These are phyloP conservation scores for Hypomecis punctinalis DNA, from an alignment of 2,888 invertebrate genomes.

Conservation along the genomic window DNA sequence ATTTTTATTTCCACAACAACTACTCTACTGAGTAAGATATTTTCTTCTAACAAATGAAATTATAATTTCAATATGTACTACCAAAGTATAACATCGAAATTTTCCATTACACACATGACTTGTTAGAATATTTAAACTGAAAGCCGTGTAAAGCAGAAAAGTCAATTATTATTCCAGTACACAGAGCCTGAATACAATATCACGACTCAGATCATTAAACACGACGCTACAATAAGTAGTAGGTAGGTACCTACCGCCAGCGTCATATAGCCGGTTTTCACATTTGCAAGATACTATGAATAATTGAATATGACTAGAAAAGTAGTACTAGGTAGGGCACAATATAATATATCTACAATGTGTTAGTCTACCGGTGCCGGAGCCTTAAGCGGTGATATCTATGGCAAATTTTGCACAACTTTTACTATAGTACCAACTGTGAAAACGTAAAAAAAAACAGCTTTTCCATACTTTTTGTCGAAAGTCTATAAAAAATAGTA, in stretches of 20 bases:
- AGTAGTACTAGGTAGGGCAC: no score
- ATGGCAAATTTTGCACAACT: no score
- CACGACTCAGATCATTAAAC: slow-evolving; percentile 25
- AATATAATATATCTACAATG: no score
- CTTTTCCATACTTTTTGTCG: no score
- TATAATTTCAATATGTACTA: background rate
- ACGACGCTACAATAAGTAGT: slow-evolving; percentile 11
- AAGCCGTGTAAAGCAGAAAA: background rate
- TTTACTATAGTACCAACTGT: no score
- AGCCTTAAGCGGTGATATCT: no score
- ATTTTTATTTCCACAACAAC: no score
- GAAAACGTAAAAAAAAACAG: no score
- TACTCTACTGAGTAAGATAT: no score
- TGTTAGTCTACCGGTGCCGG: no score
- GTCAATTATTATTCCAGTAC: slow-evolving; percentile 3
- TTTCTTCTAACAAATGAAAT: background rate
- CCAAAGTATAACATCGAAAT: background rate
- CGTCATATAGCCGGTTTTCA: slow-evolving; percentile 30
- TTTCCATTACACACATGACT: background rate
- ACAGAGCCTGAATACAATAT: slow-evolving; percentile 8
- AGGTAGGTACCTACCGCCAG: background rate
- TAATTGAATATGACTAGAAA: no score
- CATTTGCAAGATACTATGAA: slow-evolving; percentile 10
- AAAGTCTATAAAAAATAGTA: no score
- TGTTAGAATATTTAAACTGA: background rate